Percentiles rank a stretch among this genome's conserved stretches.
phyloP scores from a whole-genome alignment of 2,888 invertebrate genomes.

The Eupithecia tripunctaria region DNA sequence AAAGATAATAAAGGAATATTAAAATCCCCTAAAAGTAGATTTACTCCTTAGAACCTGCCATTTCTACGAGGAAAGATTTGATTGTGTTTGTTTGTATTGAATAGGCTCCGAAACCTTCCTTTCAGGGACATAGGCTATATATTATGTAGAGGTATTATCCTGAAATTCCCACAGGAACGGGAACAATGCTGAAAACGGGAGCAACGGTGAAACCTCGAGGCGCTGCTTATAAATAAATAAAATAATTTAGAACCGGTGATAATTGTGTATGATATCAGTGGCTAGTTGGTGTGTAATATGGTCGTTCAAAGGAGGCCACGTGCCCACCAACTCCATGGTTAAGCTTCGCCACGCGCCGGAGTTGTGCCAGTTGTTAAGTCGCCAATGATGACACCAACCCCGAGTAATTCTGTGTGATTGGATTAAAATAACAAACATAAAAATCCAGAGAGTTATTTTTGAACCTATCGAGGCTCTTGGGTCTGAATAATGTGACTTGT shows the following conservation, averaged over 20 bases:
- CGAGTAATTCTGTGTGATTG: neutral
- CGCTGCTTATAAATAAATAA: no score
- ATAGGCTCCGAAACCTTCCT: no score
- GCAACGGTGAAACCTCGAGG: no score
- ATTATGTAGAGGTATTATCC: no score
- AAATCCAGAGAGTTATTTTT: neutral
- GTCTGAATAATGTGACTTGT: neutral
- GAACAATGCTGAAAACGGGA: no score
- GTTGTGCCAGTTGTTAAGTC: neutral
- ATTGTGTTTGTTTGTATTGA: no score
- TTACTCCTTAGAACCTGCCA: neutral
- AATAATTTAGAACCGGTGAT: neutral
- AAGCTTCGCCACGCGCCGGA: neutral
- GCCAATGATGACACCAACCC: neutral
- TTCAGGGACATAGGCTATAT: no score
- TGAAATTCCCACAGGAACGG: no score
- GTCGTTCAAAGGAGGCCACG: constrained; percentile 12
- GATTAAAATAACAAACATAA: neutral
- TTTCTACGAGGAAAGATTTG: no score
- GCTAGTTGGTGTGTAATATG: neutral
- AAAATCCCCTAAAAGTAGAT: neutral
- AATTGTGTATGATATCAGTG: neutral
- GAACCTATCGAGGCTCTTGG: neutral
- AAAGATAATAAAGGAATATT: neutral
- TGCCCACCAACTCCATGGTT: neutral